Evolutionary conservation across 2,113 vertebrate species (phyloP).

Genomic region (Brevimyrus niger): DNA sequence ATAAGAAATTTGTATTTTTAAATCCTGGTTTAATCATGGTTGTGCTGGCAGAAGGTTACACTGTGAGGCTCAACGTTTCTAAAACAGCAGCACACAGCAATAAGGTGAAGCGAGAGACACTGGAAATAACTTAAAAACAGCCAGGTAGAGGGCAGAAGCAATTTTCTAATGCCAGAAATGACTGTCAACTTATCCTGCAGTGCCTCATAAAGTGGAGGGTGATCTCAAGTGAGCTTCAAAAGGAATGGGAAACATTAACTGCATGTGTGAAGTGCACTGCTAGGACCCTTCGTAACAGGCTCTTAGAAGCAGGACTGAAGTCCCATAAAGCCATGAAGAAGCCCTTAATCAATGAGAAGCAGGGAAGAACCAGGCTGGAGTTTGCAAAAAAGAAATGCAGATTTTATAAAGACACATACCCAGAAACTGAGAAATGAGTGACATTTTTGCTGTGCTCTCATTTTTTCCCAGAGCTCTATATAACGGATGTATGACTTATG

Average conservation of each 20-base stretch:
- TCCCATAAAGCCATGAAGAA: neutral
- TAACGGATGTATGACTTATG: neutral
- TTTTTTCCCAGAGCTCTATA: neutral
- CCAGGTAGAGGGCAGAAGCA: neutral
- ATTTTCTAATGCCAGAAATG: neutral
- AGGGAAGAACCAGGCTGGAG: neutral
- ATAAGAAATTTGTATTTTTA: neutral
- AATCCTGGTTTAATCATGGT: neutral
- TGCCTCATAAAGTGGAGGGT: too few relatives aligned
- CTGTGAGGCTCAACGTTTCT: neutral
- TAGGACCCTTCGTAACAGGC: too few relatives aligned
- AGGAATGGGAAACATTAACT: too few relatives aligned
- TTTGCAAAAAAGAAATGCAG: neutral
- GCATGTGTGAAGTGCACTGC: too few relatives aligned
- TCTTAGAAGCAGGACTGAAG: neutral
- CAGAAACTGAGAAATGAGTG: neutral
- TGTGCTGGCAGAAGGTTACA: neutral
- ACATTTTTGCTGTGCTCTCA: too few relatives aligned
- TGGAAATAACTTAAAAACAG: neutral
- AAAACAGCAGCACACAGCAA: neutral
- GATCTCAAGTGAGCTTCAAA: too few relatives aligned
- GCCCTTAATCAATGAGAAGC: neutral
- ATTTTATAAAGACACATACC: neutral
- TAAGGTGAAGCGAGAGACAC: neutral
- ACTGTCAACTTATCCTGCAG: too few relatives aligned